These are phyloP conservation scores for Paedocypris micromegethes DNA, from an alignment of 2,797 vertebrate genomes.

Conservation along the genomic window DNA sequence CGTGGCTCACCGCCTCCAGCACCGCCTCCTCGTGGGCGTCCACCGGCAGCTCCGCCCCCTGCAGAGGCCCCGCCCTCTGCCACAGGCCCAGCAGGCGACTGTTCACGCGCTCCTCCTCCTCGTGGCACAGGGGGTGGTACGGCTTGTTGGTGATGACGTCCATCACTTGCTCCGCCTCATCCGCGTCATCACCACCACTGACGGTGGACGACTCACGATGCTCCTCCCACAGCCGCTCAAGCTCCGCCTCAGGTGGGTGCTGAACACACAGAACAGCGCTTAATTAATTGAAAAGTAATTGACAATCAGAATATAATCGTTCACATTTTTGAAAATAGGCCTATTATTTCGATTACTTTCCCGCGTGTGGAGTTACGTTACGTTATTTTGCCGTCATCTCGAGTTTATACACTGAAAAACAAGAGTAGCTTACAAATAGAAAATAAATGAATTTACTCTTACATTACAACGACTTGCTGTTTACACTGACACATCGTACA, in stretches of 20 bases:
- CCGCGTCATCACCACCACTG: conserved; percentile 66
- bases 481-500: too few species aligned
- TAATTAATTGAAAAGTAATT: too few species aligned
- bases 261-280: conserved; percentile 46
- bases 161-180: conserved; percentile 63
- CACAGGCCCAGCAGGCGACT: conserved; percentile 72
- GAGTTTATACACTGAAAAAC: too few species aligned
- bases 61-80: conserved; percentile 63
- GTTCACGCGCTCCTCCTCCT: conserved; percentile 66
- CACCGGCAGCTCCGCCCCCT: conserved; percentile 74
- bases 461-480: too few species aligned
- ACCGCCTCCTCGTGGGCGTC: conserved; percentile 80
- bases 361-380: too few species aligned
- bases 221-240: conserved; percentile 71
- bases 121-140: conserved; percentile 65
- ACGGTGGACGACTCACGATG: conserved; percentile 25
- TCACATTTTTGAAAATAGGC: too few species aligned
- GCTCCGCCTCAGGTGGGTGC: conserved; percentile 76
- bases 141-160: conserved; percentile 83
- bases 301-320: too few species aligned
- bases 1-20: conserved; percentile 72
- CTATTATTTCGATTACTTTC: too few species aligned
- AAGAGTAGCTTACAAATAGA: too few species aligned
- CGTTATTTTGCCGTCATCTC: too few species aligned
- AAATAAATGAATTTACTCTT: too few species aligned